Conservation (phyloP, 2,888 invertebrate genomes). For the Pardosa pseudoannulata region DNA sequence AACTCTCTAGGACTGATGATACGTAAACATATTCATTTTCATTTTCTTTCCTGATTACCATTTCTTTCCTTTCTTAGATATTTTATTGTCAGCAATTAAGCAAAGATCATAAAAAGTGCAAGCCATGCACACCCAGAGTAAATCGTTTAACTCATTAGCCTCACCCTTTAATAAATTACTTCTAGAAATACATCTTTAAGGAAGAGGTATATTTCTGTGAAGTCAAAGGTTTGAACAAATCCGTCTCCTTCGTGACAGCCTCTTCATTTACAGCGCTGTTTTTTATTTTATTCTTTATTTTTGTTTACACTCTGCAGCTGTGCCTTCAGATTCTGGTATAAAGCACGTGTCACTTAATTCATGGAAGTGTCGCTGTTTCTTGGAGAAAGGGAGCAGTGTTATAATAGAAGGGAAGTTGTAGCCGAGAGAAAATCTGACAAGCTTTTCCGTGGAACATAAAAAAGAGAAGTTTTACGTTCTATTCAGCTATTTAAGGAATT, state of each 20-base stretch:
- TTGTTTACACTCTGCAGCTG: slow-evolving; percentile 29
- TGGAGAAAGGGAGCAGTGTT: neutral
- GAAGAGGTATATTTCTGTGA: neutral
- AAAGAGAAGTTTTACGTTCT: neutral
- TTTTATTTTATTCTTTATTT: neutral
- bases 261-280: neutral
- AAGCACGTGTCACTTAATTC: slow-evolving; percentile 18
- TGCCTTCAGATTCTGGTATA: slow-evolving; percentile 20
- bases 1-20: too few species aligned
- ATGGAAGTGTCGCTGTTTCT: neutral
- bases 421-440: neutral
- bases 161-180: neutral
- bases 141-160: neutral
- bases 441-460: neutral
- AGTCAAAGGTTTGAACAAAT: neutral
- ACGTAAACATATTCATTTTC: too few species aligned
- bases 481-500: neutral
- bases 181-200: neutral
- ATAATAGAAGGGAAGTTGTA: neutral
- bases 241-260: neutral
- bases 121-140: too few species aligned
- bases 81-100: too few species aligned
- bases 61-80: too few species aligned
- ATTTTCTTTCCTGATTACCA: too few species aligned
- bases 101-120: too few species aligned